Evolutionary conservation across 2,797 vertebrate genomes (phyloP), one percentile per base, ranked within the genome.

Genomic region (Chrosomus eos): DNA sequence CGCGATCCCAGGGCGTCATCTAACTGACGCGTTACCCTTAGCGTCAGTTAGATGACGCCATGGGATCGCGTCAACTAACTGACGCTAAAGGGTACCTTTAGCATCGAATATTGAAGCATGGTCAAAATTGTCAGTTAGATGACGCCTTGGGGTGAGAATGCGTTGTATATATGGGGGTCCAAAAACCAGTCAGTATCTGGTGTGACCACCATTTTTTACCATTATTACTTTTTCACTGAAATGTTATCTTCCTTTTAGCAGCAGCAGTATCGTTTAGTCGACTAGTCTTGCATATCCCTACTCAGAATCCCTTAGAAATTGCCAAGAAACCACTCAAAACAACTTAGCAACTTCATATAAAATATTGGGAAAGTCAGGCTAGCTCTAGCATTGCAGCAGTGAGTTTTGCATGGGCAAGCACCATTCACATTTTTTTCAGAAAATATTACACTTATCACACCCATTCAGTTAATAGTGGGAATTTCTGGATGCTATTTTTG

Each of bases 401-500:
- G 14, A 38, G 33, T 53, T 73, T 73, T 28, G 16, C 31, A 58
- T 40, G 58, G 14, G 1, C 8, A 45, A 43, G 2, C 9, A 33
- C 26, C 76, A 21, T 28, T 64, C 11, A 21, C 18, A 6, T 48
- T 66, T 79, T 33, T 18, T 79, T 40, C 19, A 28, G 9, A 79
- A 78, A 26, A 31, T 6, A 77, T 79, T 8, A 8, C 5, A 31
- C 21, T 16, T 11, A 45, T 53, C 7, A 83, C 43, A 43, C 58
- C 64, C 76, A 31, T 23, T 10, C 0, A 68, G 26, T 77, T 43
- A 33, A 43, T 18, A 18, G 4, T 43, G 64, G 64, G 48, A 78
- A 70, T 77, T 60, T 60, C 33, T 70, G 48, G 64, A 58, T 60
- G 51, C 74, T 84, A 78, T 45, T 58, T 84, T 78, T 78, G n/a